A percentile compares a stretch with the other conserved stretches of the same genome.
phyloP scores from a whole-genome alignment of 2,888 invertebrate genomes.

The Pristionchus entomophagus region DNA sequence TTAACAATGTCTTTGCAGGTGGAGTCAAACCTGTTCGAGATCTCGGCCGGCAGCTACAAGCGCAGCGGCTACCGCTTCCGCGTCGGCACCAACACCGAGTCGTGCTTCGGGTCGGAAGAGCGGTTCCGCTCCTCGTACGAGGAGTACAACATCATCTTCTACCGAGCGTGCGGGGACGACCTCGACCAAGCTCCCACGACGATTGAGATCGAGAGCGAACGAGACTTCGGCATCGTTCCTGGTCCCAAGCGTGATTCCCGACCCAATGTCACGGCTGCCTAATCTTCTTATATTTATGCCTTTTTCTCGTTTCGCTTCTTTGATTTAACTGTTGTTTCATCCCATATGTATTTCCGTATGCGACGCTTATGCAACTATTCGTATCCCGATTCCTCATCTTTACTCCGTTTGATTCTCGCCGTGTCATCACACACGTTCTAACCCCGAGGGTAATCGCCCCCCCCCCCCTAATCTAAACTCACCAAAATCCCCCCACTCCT shows the following conservation, averaged over 20 bases:
- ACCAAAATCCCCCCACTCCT: neutral
- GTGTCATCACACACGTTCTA: conserved; percentile 21
- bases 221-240: neutral
- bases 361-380: conserved; percentile 27
- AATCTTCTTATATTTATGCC: neutral
- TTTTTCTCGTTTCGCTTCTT: neutral
- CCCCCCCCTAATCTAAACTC: neutral
- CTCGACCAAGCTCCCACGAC: neutral
- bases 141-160: conserved; percentile 74
- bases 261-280: neutral
- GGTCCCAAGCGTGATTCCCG: neutral
- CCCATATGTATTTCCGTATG: neutral
- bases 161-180: conserved; percentile 63
- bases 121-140: conserved; percentile 64
- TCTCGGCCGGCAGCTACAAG: conserved; percentile 75
- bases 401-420: neutral
- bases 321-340: neutral
- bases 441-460: neutral
- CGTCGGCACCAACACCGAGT: conserved; percentile 74
- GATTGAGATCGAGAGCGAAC: conserved; percentile 28
- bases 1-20: conserved; percentile 13
- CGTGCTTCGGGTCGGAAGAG: conserved; percentile 62
- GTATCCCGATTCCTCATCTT: neutral
- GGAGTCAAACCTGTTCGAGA: conserved; percentile 62
- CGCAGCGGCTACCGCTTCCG: conserved; percentile 81